phyloP scores from a whole-genome alignment of 2,797 vertebrate species.

The Manis pentadactyla region DNA sequence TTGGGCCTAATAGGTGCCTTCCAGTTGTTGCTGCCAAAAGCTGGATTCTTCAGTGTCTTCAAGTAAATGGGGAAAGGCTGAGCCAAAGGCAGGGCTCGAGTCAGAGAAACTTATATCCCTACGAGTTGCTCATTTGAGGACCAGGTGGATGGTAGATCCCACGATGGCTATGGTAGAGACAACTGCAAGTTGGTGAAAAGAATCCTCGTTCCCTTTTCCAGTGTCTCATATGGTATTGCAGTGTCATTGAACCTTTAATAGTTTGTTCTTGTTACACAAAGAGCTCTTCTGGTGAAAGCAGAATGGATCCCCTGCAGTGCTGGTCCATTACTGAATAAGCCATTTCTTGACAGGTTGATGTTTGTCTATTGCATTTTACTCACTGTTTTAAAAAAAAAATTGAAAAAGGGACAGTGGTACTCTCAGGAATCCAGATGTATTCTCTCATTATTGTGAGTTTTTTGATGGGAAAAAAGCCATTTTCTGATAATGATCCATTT shows the following conservation, averaged over 20 bases:
- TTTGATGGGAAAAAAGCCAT: conserved; percentile 11
- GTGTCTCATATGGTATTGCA: background rate
- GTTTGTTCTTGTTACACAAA: conserved; percentile 61
- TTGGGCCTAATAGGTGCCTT: background rate
- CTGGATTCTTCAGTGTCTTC: conserved; percentile 31
- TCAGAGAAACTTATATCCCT: conserved; percentile 1
- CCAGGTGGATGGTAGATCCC: background rate
- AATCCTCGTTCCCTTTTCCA: conserved; percentile 55
- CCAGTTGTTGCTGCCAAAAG: conserved; percentile 3
- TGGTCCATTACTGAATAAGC: conserved; percentile 67
- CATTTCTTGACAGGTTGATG: conserved; percentile 58
- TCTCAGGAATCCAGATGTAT: background rate
- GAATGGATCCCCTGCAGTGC: conserved; percentile 43
- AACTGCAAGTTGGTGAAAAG: conserved; percentile 24
- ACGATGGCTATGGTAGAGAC: background rate
- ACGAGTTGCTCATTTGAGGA: background rate
- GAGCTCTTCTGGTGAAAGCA: conserved; percentile 45
- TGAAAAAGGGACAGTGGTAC: background rate
- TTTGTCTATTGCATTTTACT: conserved; percentile 65
- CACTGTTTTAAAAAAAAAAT: conserved; percentile 41
- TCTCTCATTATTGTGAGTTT: conserved; percentile 36
- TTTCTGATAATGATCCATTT: conserved; percentile 37
- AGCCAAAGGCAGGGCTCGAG: background rate
- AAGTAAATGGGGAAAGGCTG: background rate
- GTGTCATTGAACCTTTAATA: conserved; percentile 71